phyloP scores from a whole-genome alignment of 1,140 invertebrate genomes.

The Pollicipes pollicipes region DNA sequence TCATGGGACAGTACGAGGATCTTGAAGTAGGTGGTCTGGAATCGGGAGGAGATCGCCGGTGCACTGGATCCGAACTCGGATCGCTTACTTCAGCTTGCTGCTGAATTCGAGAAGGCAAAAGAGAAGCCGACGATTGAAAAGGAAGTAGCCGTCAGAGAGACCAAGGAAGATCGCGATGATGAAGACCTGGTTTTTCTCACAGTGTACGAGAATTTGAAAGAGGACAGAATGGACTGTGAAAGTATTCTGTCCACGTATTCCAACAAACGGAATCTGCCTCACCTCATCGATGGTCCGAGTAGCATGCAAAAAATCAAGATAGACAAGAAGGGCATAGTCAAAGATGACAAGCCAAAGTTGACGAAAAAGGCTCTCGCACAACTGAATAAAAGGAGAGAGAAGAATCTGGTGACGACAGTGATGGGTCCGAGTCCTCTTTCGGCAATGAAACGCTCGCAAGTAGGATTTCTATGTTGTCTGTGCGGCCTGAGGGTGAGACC shows the following conservation, averaged over 20 bases:
- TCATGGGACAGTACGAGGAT: conserved; percentile 72
- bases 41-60: conserved; percentile 73
- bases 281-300: conserved; percentile 54
- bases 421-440: conserved; percentile 13
- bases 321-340: conserved; percentile 5
- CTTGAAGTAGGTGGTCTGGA: conserved; percentile 72
- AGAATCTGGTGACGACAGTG: conserved; percentile 14
- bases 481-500: conserved; percentile 63
- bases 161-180: conserved; percentile 37
- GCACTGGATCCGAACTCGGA: conserved; percentile 44
- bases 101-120: conserved; percentile 36
- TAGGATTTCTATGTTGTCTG: conserved; percentile 45
- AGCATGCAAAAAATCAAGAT: conserved; percentile 33
- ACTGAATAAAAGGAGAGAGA: conserved; percentile 6
- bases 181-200: conserved; percentile 39
- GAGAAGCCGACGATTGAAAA: conserved; percentile 18
- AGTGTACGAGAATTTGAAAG: conserved; percentile 38
- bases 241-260: conserved; percentile 78
- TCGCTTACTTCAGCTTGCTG: conserved; percentile 37
- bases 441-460: conserved; percentile 41
- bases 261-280: conserved; percentile 75
- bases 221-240: conserved; percentile 81
- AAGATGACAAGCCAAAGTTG: conserved; percentile 9
- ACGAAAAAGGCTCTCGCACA: neutral
- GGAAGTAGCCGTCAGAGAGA: conserved; percentile 31